phyloP scores from a whole-genome alignment of 2,888 invertebrate genomes.

The Nomada flava region DNA sequence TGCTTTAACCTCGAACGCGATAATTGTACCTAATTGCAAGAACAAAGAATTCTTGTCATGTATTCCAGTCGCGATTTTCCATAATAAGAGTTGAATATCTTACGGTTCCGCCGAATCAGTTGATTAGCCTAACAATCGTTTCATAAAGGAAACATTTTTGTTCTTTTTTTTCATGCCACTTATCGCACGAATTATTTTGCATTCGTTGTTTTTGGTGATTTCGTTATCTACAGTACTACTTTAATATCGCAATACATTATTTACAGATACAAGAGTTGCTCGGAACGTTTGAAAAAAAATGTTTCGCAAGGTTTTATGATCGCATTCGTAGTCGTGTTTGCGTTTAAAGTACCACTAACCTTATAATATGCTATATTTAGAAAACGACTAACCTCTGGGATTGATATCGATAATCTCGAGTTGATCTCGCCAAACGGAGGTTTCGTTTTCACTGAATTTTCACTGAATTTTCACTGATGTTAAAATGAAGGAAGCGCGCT shows the following conservation, averaged over 20 bases:
- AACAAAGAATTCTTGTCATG: no score
- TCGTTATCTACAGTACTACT: not conserved
- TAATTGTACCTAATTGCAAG: no score
- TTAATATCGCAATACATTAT: not conserved
- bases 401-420: not conserved
- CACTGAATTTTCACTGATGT: constrained; percentile 6
- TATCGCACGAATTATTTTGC: not conserved
- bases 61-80: no score
- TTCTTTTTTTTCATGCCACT: not conserved
- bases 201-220: not conserved
- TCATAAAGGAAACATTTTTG: not conserved
- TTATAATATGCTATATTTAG: not conserved
- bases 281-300: not conserved
- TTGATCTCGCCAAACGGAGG: not conserved
- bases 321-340: no score
- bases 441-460: not conserved
- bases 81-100: constrained; percentile 19
- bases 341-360: constrained; percentile 18
- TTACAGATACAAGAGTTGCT: not conserved
- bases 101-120: constrained; percentile 22
- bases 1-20: no score
- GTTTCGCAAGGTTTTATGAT: no score
- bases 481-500: not conserved
- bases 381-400: not conserved
- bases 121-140: not conserved